phyloP scores from a whole-genome alignment of 1,140 invertebrate genomes.

The Leptinotarsa undecemlineata region DNA sequence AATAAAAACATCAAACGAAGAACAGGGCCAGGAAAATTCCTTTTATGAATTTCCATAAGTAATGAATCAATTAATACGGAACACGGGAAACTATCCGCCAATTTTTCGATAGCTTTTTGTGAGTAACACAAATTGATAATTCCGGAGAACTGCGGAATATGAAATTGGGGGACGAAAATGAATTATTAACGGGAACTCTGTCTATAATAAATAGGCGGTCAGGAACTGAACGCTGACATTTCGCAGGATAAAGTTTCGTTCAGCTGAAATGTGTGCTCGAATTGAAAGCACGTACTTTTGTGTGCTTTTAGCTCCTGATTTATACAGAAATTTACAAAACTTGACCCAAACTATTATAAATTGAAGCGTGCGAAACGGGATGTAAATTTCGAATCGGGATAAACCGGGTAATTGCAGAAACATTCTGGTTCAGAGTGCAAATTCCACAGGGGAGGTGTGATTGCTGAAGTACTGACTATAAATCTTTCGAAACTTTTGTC shows the following conservation, averaged over 20 bases:
- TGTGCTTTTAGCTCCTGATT: background rate
- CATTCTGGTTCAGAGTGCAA: too few relatives aligned
- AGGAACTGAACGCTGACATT: background rate
- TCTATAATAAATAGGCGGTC: slow-evolving; percentile 6
- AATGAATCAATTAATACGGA: too few relatives aligned
- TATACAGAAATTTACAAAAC: slow-evolving; percentile 3
- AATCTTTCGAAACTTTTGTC: background rate
- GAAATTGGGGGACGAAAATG: background rate
- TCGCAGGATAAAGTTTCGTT: slow-evolving; percentile 3
- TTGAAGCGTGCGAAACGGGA: background rate
- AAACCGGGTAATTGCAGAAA: too few relatives aligned
- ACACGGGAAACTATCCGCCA: too few relatives aligned
- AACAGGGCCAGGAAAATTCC: too few relatives aligned
- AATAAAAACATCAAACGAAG: too few relatives aligned
- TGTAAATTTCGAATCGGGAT: too few relatives aligned
- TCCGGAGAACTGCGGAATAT: background rate
- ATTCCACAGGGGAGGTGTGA: background rate
- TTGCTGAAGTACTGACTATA: background rate
- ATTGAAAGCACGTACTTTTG: background rate
- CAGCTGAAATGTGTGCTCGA: background rate
- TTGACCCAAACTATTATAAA: background rate
- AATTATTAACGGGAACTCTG: background rate
- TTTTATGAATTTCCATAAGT: too few relatives aligned
- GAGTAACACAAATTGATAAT: too few relatives aligned
- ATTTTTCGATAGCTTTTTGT: too few relatives aligned